These are phyloP conservation scores for Belgica antarctica DNA, from an alignment of 2,888 invertebrate genomes.

Conservation along the genomic window DNA sequence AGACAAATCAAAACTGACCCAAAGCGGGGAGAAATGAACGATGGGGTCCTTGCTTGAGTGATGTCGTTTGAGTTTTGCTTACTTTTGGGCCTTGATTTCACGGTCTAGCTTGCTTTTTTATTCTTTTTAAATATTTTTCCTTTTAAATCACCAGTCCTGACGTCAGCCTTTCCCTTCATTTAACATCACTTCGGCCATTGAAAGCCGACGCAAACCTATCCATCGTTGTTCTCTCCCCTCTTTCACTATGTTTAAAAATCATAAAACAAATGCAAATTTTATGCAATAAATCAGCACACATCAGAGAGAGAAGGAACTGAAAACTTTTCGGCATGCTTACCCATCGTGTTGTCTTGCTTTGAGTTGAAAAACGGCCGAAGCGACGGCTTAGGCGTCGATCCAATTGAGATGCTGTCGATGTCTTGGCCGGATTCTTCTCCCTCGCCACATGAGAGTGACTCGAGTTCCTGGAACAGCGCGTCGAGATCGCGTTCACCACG, in stretches of 20 bases:
- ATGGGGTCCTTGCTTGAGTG: too few relatives aligned
- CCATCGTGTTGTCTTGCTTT: conserved; percentile 57
- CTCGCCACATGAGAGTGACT: conserved; percentile 83
- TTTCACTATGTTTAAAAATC: conserved; percentile 12
- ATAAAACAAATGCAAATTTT: conserved; percentile 42
- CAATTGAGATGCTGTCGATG: conserved; percentile 92
- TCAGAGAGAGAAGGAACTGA: too few relatives aligned
- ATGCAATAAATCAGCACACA: conserved; percentile 30
- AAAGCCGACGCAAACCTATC: neutral
- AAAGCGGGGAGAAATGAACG: neutral
- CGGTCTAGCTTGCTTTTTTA: too few relatives aligned
- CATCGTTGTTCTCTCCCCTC: neutral
- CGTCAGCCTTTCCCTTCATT: too few relatives aligned
- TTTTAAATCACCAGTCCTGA: too few relatives aligned
- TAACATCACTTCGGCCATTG: too few relatives aligned
- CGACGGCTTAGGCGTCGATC: conserved; percentile 95
- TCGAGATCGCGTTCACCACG: conserved; percentile 87
- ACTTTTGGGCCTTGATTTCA: too few relatives aligned
- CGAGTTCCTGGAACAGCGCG: conserved; percentile 92
- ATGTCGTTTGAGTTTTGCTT: too few relatives aligned
- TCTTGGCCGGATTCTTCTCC: conserved; percentile 90
- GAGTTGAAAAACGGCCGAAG: conserved; percentile 93
- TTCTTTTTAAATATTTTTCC: too few relatives aligned
- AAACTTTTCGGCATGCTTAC: too few relatives aligned
- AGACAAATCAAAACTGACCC: neutral